These are phyloP conservation scores for Plecotus auritus DNA, from an alignment of 2,113 vertebrate genomes.

Conservation along the genomic window DNA sequence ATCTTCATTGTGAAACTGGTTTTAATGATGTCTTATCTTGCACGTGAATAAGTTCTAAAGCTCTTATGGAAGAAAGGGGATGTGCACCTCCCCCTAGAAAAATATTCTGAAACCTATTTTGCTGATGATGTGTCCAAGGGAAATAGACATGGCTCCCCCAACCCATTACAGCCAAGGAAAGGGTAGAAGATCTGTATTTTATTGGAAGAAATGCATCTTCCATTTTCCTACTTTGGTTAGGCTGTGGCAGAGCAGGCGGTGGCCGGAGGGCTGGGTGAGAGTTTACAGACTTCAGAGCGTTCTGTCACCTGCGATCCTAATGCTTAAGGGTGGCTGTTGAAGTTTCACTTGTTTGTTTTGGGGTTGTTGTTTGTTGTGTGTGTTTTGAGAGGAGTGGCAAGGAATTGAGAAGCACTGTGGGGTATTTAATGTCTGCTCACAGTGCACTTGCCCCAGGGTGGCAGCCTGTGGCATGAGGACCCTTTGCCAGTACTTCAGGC, in stretches of 20 bases:
- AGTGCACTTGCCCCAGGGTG: not conserved
- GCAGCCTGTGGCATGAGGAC: too few species aligned
- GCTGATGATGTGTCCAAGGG: not conserved
- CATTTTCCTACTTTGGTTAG: not conserved
- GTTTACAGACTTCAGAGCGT: not conserved
- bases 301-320: not conserved
- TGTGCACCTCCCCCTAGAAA: not conserved
- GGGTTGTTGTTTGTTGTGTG: not conserved
- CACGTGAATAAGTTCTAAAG: not conserved
- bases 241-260: not conserved
- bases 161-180: not conserved
- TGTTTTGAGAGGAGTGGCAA: not conserved
- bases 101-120: not conserved
- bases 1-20: not conserved
- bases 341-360: not conserved
- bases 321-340: not conserved
- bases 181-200: not conserved
- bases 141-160: not conserved
- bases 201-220: not conserved
- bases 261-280: not conserved
- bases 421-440: not conserved
- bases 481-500: not conserved
- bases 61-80: not conserved
- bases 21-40: not conserved
- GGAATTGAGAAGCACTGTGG: not conserved